Base-by-base conservation (phyloP, 2,888 invertebrate species). In the Holacanthella duospinosa region DNA sequence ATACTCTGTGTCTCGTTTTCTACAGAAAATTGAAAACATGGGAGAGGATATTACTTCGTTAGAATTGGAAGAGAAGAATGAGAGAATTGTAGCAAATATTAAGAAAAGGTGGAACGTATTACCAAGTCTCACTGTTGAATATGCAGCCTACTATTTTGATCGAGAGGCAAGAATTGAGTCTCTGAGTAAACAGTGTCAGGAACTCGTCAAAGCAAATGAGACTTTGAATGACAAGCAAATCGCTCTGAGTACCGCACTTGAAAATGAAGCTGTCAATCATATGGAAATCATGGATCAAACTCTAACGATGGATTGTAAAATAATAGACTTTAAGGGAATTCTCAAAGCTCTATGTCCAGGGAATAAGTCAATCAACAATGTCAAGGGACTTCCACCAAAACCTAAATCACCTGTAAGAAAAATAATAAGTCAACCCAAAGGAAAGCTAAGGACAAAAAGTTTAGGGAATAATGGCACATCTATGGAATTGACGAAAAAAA, bases 51-150 rank as follows among this genome's bases (percentile, higher is more conserved):
- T 88, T 0, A 83, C 85, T 56, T 85, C 87, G 0, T 75, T 88
- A 63, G 91, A 91, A 76, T 85, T 88, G 74, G 88, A 89, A 75
- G 91, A 91, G 75, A 85, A 88, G 2, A 88, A 91, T 78, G 83
- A 85, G 79, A 86, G 88, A 58, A 86, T 89, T 1, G 78, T 92
- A 24, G 85, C 86, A 2, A 94, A 94, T 75, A 86, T 92, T 3
- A 83, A 91, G 12, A 91, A 92, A 73, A 93, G 94, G 73, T 93
- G 93, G 89, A 92, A 94, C 77, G 88, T 95, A 66, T 86, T 91
- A 0, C 93, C 94, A 0, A 93, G 95, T 0, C 92, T 96, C 76
- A 91, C 89, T 56, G 89, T 93, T 0, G 94, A 95, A 77, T 97
- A 93, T 77, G 88, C 95, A 59, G 91, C 89, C 1, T 96, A 96